Evolutionary conservation across 2,888 invertebrate species (phyloP), one percentile per base, ranked within the genome.

Genomic region (Disparrhopalites patrizii): DNA sequence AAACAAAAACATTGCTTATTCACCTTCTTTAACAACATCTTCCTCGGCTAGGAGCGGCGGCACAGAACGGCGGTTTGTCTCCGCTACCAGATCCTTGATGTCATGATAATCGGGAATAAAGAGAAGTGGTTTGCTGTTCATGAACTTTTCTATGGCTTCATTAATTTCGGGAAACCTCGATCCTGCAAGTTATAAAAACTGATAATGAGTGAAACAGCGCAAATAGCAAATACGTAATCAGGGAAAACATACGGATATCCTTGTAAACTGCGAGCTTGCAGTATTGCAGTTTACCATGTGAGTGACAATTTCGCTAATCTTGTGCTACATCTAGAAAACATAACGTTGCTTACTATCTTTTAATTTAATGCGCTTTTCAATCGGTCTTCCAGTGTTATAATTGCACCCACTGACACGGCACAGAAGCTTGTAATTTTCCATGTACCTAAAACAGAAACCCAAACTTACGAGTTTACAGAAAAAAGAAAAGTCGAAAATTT

Each of bases 81-180:
- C 20, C 1, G 33, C n/a, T 10, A 58, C 28, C 18, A 58, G 27
- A 25, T 43, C 27, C 15, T 58, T 8, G 15, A 58, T 58, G 36
- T 58, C 43, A n/a, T 58, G 40, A 18, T n/a, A 58, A 43, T 58
- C 58, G 4, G 58, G 58, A 4, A 58, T 58, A 20, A 43, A 58
- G 10, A 43, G 28, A 23, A 58, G 15, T 3, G 18, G 10, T 43
- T 58, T 40, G 13, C 43, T 25, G 36, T 58, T 58, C n/a, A 58
- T 25, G 27, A 58, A 58, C 10, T 40, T 58, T 18, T 58, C 58
- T 1, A 58, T 47, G 4, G 58, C 58, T 40, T 40, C 28, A 23
- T 38, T n/a, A 3, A 58, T 27, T 28, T 58, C 58, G 7, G 58
- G 40, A 58, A n/a, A 58, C 15, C 13, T 40, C 2, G 30, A 30